Evolutionary conservation across 2,797 vertebrate species (phyloP).

Genomic region (Coregonus suidteri): DNA sequence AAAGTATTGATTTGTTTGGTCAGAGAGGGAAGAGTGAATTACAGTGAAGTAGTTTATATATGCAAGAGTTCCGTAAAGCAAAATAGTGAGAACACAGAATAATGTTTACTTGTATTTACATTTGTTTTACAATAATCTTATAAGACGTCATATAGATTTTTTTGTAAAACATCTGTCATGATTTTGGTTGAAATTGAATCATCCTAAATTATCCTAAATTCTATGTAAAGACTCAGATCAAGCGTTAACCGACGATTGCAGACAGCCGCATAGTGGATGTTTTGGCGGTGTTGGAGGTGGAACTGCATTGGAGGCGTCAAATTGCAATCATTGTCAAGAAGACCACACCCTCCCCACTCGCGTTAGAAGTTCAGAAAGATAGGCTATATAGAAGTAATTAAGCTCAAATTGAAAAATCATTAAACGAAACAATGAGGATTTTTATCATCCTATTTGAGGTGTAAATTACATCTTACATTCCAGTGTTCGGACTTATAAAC

Average conservation of each 20-base stretch:
- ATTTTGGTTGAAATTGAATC: neutral
- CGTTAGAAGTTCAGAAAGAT: no score
- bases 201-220: neutral
- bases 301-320: no score
- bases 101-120: neutral
- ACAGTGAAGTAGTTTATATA: neutral
- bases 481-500: no score
- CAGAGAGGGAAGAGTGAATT: neutral
- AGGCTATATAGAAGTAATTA: no score
- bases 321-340: no score
- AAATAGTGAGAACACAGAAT: neutral
- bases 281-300: no score
- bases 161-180: neutral
- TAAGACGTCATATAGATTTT: neutral
- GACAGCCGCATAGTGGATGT: no score
- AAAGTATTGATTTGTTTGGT: neutral
- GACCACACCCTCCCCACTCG: no score
- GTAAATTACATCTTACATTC: no score
- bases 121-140: neutral
- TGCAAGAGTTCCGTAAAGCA: neutral
- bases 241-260: no score
- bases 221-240: no score
- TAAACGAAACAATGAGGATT: neutral
- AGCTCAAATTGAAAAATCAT: no score
- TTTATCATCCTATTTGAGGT: neutral